Percentiles rank a stretch among this genome's conserved stretches.
phyloP scores from a whole-genome alignment of 2,888 invertebrate species.

The Torymus auratus region DNA sequence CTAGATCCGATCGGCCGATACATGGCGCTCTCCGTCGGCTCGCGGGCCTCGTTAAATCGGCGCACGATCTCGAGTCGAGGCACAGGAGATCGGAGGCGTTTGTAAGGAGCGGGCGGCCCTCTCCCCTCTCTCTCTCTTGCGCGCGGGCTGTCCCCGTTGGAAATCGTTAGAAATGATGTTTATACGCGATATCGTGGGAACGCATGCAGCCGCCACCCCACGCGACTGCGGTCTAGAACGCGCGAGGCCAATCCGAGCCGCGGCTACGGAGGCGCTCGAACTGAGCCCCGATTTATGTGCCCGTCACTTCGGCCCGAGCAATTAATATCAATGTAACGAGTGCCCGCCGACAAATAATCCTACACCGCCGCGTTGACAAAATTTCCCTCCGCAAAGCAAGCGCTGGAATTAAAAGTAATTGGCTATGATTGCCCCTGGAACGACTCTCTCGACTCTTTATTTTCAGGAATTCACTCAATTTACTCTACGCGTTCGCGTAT shows the following conservation, averaged over 20 bases:
- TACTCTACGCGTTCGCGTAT: too few species aligned
- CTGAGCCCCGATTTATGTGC: conserved; percentile 25
- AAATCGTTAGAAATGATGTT: conserved; percentile 16
- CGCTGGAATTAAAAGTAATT: conserved; percentile 43
- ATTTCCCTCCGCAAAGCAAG: conserved; percentile 3
- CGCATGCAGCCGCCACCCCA: background rate
- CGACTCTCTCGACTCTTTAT: conserved; percentile 32
- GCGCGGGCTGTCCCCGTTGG: too few species aligned
- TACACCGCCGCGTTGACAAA: conserved; percentile 14
- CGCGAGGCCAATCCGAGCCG: too few species aligned
- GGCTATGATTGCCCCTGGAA: conserved; percentile 31
- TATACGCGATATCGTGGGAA: conserved; percentile 42
- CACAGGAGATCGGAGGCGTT: background rate
- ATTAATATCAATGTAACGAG: conserved; percentile 42
- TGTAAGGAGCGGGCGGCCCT: background rate
- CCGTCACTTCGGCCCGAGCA: background rate
- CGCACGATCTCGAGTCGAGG: conserved; percentile 10
- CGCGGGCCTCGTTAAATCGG: conserved; percentile 30
- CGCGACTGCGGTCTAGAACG: background rate
- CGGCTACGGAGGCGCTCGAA: too few species aligned
- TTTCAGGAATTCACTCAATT: conserved; percentile 21
- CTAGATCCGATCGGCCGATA: background rate
- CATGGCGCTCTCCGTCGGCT: background rate
- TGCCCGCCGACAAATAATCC: conserved; percentile 29
- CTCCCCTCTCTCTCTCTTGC: too few species aligned